Evolutionary conservation across 2,888 invertebrate genomes (phyloP).

Genomic region (Drosophila demipolita): DNA sequence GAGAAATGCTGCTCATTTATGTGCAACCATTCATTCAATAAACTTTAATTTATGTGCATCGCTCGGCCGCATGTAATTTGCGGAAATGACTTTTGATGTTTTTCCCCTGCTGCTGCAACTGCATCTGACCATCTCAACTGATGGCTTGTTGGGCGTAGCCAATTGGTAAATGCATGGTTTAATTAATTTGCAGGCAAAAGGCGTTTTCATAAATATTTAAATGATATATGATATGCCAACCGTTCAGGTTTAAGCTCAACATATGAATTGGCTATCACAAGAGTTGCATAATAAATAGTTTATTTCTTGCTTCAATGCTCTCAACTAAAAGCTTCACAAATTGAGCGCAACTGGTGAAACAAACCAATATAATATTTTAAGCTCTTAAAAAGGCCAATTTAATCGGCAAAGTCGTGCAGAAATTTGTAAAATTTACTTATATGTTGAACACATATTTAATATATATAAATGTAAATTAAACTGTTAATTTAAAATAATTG

Average conservation of each 20-base stretch:
- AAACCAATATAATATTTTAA: background rate
- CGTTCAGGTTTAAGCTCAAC: background rate
- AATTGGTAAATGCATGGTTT: constrained; percentile 60
- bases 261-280: constrained; percentile 5
- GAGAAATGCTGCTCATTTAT: constrained; percentile 7
- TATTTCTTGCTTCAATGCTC: background rate
- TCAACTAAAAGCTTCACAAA: background rate
- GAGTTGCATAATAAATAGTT: constrained; percentile 14
- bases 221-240: constrained; percentile 17
- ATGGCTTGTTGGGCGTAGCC: constrained; percentile 38
- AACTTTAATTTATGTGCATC: constrained; percentile 67
- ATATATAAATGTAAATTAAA: too few relatives aligned
- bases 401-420: background rate
- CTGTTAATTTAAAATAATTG: background rate
- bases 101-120: background rate
- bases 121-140: background rate
- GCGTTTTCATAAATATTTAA: constrained; percentile 68
- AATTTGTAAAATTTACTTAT: background rate
- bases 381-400: background rate
- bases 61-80: constrained; percentile 62
- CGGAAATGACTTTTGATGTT: constrained; percentile 74
- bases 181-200: constrained; percentile 66
- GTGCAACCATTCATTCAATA: constrained; percentile 51
- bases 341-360: background rate
- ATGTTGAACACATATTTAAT: background rate